Percentiles rank a stretch among this genome's conserved stretches.
phyloP scores from a whole-genome alignment of 2,888 invertebrate genomes.

The Hypsopygia costalis region DNA sequence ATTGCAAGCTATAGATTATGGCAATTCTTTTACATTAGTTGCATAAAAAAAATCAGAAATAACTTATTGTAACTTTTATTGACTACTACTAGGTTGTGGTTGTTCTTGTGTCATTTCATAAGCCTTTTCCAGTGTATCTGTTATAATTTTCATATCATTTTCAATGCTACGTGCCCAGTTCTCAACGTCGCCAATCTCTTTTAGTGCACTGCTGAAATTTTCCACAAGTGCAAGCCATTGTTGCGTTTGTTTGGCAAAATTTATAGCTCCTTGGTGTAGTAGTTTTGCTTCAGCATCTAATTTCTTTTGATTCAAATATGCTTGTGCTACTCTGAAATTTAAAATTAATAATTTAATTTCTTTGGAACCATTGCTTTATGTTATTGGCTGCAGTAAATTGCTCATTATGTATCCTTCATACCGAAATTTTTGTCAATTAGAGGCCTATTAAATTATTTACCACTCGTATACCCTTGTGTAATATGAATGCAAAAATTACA shows the following conservation, averaged over 20 bases:
- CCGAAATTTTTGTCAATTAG: no score
- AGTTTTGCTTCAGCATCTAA: slow-evolving; percentile 98
- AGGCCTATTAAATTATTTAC: no score
- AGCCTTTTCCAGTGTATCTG: slow-evolving; percentile 95
- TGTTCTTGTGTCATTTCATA: slow-evolving; percentile 86
- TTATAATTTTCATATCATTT: slow-evolving; percentile 95
- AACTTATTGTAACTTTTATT: not conserved
- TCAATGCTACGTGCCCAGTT: slow-evolving; percentile 99
- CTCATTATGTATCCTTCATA: no score
- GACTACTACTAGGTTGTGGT: slow-evolving; percentile 22
- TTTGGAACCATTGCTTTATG: no score
- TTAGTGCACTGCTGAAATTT: slow-evolving; percentile 91
- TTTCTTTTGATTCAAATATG: slow-evolving; percentile 98
- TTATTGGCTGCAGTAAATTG: no score
- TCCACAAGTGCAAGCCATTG: slow-evolving; percentile 97
- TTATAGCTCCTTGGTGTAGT: slow-evolving; percentile 94
- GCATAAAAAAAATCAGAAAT: not conserved
- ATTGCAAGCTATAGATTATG: no score
- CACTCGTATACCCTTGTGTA: no score
- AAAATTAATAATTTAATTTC: no score
- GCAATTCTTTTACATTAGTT: no score
- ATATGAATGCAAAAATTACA: no score
- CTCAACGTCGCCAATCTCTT: slow-evolving; percentile 99
- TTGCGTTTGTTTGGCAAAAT: slow-evolving; percentile 97
- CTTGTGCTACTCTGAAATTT: slow-evolving; percentile 93